Evolutionary conservation across 2,797 vertebrate genomes (phyloP).

Genomic region (Rhynchotus rufescens): DNA sequence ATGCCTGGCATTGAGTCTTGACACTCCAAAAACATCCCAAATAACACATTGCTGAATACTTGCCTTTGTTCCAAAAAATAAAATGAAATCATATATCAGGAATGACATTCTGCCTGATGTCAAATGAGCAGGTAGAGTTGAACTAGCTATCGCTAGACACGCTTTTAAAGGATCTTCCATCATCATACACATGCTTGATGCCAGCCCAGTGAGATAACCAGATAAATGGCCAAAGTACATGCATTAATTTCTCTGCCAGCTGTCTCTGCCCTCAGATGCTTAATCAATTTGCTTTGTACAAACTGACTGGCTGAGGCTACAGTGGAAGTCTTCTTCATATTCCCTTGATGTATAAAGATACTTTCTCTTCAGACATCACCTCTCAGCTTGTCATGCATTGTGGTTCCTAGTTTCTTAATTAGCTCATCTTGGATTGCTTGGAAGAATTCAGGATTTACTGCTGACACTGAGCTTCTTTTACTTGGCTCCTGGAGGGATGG

Average conservation of each 20-base stretch:
- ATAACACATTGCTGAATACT: background rate
- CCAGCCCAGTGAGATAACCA: background rate
- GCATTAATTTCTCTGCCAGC: background rate
- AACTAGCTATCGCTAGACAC: background rate
- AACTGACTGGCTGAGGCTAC: background rate
- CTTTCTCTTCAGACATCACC: background rate
- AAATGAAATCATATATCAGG: background rate
- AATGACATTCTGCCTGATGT: background rate
- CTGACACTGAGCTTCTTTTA: background rate
- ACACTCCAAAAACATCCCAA: background rate
- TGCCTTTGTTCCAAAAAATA: background rate
- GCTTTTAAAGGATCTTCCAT: background rate
- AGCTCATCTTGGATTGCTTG: background rate
- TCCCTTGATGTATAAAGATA: background rate
- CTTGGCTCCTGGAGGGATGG: background rate
- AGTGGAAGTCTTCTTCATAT: background rate
- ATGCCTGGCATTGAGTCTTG: background rate
- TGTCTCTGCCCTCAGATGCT: background rate
- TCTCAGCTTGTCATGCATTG: background rate
- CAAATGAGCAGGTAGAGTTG: background rate
- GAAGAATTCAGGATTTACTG: background rate
- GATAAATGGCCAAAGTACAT: background rate
- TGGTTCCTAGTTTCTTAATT: background rate
- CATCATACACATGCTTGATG: background rate
- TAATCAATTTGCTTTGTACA: background rate